Evolutionary conservation across 2,113 vertebrate species (phyloP).

Genomic region (Oreamnos americanus): DNA sequence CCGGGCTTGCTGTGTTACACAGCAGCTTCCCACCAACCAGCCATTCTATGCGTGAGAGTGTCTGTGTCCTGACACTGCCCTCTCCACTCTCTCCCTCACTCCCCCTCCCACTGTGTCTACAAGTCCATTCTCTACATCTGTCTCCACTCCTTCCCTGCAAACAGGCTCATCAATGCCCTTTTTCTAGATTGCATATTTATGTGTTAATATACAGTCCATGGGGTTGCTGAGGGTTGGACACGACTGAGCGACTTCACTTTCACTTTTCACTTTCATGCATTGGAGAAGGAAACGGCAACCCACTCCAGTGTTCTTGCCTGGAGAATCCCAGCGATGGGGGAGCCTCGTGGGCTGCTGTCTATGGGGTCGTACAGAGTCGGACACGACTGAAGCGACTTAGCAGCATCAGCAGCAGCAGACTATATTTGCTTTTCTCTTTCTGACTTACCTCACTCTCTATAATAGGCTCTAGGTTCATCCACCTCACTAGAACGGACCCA

Average conservation of each 20-base stretch:
- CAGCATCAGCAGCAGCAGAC: not conserved
- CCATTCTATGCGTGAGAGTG: not conserved
- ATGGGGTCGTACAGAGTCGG: too few relatives aligned
- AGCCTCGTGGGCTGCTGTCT: too few relatives aligned
- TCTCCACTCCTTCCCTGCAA: not conserved
- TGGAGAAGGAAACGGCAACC: too few relatives aligned
- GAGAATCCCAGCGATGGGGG: too few relatives aligned
- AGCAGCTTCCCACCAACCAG: not conserved
- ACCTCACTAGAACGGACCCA: not conserved
- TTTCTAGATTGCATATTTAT: not conserved
- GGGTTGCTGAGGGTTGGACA: too few relatives aligned
- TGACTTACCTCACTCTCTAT: not conserved
- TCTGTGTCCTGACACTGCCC: not conserved
- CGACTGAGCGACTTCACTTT: too few relatives aligned
- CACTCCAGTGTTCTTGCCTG: too few relatives aligned
- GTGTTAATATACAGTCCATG: not conserved
- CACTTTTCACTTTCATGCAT: too few relatives aligned
- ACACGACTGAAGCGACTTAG: too few relatives aligned
- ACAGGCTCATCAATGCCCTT: not conserved
- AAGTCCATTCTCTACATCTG: not conserved
- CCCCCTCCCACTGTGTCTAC: not conserved
- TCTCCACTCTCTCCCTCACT: not conserved
- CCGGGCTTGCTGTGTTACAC: not conserved
- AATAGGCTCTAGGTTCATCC: not conserved
- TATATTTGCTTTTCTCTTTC: not conserved